phyloP scores from a whole-genome alignment of 2,888 invertebrate species.

The Schizaphis graminum region DNA sequence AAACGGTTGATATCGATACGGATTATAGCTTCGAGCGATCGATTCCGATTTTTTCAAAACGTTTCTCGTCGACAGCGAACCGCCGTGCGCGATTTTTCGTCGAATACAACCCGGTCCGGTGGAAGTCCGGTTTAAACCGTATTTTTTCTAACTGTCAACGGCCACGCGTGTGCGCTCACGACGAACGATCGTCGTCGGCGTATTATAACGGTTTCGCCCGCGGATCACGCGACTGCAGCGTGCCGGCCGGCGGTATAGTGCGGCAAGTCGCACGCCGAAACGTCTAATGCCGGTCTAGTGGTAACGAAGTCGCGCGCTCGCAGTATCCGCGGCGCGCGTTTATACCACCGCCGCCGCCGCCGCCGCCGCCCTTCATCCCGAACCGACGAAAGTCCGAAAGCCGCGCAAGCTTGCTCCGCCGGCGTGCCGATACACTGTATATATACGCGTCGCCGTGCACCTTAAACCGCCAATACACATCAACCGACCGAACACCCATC shows the following conservation, averaged over 20 bases:
- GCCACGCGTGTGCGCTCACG: neutral
- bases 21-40: too few species aligned
- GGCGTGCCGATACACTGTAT: neutral
- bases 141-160: neutral
- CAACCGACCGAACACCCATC: neutral
- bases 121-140: neutral
- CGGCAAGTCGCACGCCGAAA: conserved; percentile 36
- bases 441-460: neutral
- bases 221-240: neutral
- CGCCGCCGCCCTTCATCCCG: neutral
- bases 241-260: neutral
- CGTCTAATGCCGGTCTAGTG: conserved; percentile 40
- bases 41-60: too few species aligned
- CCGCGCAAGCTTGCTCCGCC: conserved; percentile 38
- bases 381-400: conserved; percentile 35
- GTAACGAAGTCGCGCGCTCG: neutral
- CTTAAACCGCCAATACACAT: neutral
- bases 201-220: neutral
- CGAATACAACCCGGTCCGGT: neutral
- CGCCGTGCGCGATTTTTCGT: neutral
- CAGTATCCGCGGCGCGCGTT: conserved; percentile 32
- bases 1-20: neutral
- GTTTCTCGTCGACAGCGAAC: neutral
- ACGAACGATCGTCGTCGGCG: neutral
- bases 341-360: neutral